These are phyloP conservation scores for Poeciliopsis turneri DNA, from an alignment of 2,797 vertebrate genomes.

Conservation along the genomic window DNA sequence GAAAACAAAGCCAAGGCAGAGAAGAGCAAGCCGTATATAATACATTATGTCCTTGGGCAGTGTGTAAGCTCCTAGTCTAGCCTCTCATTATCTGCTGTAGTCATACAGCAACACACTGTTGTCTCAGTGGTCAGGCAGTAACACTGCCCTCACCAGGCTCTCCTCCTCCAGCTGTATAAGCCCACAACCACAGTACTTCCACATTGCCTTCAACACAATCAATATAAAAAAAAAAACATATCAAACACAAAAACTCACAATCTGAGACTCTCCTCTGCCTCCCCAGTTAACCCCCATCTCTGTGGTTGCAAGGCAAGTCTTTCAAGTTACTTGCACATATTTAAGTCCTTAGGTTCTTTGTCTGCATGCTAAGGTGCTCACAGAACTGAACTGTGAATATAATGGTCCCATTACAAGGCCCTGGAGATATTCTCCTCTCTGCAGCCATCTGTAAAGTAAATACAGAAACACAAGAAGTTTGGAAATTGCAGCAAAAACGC, in stretches of 20 bases:
- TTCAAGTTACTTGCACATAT: conserved; percentile 79
- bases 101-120: conserved; percentile 71
- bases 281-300: conserved; percentile 79
- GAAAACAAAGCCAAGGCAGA: conserved; percentile 75
- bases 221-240: conserved; percentile 69
- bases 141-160: conserved; percentile 72
- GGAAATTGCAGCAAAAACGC: conserved; percentile 38
- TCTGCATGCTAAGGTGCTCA: conserved; percentile 71
- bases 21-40: conserved; percentile 74
- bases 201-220: conserved; percentile 76
- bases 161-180: conserved; percentile 78
- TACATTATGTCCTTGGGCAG: conserved; percentile 81
- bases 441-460: conserved; percentile 58
- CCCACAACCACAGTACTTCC: conserved; percentile 75
- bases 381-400: conserved; percentile 71
- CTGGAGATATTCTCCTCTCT: conserved; percentile 51
- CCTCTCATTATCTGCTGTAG: conserved; percentile 79
- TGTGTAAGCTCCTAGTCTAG: conserved; percentile 78
- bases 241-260: conserved; percentile 76
- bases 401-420: conserved; percentile 74
- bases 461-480: conserved; percentile 50
- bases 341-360: conserved; percentile 79
- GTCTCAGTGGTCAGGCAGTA: conserved; percentile 79
- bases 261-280: conserved; percentile 75
- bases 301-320: conserved; percentile 78